Evolutionary conservation across 2,797 vertebrate species (phyloP).

Genomic region (Rhodeus uyekii): DNA sequence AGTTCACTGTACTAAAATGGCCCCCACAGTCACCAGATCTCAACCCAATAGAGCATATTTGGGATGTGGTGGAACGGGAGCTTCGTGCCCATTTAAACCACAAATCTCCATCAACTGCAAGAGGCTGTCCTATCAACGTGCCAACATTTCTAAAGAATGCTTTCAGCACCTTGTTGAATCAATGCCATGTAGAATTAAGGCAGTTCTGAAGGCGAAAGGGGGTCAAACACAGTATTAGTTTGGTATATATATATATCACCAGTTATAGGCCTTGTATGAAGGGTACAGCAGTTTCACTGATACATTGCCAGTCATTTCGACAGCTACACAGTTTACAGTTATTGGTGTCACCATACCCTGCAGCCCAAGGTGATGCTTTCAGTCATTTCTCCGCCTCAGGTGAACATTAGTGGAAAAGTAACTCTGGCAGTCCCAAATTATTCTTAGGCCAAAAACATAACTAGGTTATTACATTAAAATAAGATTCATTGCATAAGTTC

Average conservation of each 20-base stretch:
- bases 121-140: too few species aligned
- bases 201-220: too few species aligned
- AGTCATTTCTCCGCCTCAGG: slow-evolving; percentile 14
- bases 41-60: too few species aligned
- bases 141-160: too few species aligned
- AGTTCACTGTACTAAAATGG: too few species aligned
- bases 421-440: slow-evolving; percentile 15
- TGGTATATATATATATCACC: not conserved
- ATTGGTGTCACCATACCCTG: not conserved
- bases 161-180: too few species aligned
- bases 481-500: slow-evolving; percentile 8
- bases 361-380: slow-evolving; percentile 21
- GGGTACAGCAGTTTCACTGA: not conserved
- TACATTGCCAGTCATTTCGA: slow-evolving; percentile 25
- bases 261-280: not conserved
- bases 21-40: too few species aligned
- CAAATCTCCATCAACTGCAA: too few species aligned
- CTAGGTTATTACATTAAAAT: slow-evolving; percentile 23
- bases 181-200: too few species aligned
- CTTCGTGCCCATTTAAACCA: too few species aligned
- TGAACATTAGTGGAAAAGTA: slow-evolving; percentile 33
- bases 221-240: too few species aligned
- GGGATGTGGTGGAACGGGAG: too few species aligned
- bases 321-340: slow-evolving; percentile 23
- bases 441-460: slow-evolving; percentile 10